Evolutionary conservation across 2,888 invertebrate species (phyloP).

Genomic region (Venustoraphidia nigricollis): DNA sequence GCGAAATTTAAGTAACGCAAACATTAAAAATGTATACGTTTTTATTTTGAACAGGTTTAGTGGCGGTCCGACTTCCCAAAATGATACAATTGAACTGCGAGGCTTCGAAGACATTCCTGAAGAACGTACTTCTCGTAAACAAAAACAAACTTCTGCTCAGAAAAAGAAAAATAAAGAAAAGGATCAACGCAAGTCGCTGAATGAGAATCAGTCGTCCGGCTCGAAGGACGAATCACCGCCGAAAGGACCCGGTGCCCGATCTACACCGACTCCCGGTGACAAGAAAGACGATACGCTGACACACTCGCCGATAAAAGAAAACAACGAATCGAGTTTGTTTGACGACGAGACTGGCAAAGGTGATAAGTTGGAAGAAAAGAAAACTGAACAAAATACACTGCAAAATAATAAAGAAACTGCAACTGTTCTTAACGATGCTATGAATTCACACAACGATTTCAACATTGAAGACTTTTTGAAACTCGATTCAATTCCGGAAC

Average conservation of each 20-base stretch:
- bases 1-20: no score
- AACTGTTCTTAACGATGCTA: no score
- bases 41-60: slow-evolving; percentile 37
- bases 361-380: not conserved
- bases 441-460: slow-evolving; percentile 35
- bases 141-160: slow-evolving; percentile 28
- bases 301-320: not conserved
- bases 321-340: not conserved
- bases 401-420: no score
- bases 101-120: slow-evolving; percentile 70
- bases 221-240: slow-evolving; percentile 7
- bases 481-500: slow-evolving; percentile 58
- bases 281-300: slow-evolving; percentile 2
- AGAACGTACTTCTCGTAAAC: slow-evolving; percentile 22
- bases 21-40: not conserved
- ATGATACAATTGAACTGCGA: slow-evolving; percentile 83
- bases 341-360: not conserved
- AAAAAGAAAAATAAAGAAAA: slow-evolving; percentile 29
- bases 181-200: slow-evolving; percentile 20
- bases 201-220: not conserved
- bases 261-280: slow-evolving; percentile 4
- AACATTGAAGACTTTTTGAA: slow-evolving; percentile 78
- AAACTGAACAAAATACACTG: no score
- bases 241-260: slow-evolving; percentile 9
- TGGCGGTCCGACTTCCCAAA: slow-evolving; percentile 77